Evolutionary conservation across 2,888 invertebrate genomes (phyloP), one percentile per base, ranked within the genome.

Genomic region (Hermodice carunculata): DNA sequence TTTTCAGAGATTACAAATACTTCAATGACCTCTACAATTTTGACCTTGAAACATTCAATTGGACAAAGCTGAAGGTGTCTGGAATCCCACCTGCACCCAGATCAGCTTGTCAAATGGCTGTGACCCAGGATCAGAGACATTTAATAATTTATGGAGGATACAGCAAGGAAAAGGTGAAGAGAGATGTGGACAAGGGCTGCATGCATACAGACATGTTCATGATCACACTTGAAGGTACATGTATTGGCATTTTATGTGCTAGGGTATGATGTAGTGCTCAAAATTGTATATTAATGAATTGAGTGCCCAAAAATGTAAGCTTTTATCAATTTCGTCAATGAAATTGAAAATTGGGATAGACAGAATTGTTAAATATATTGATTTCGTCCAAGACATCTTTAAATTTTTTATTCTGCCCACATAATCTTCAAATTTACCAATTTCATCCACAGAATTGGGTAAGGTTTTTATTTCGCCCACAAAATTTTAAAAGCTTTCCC

Each of bases 11-110:
- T 67, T 95, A 92, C 83, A 92, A 92, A 75, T 97, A 96, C 87
- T 94, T 91, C 83, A 96, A 96, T 84, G 97, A 97, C 83, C 84
- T 95, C 1, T 89, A 93, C 85, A 85, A 90, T 34, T 96, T 97
- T 87, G 91, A 93, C 75, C 86, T 94, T 71, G 94, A 94, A 78
- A 90, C 90, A 0, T 91, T 94, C 77, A 88, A 88, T 0, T 97
- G 96, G 96, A 88, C 86, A 1, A 92, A 92, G 82, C 79, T 96
- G 52, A 89, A 90, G 57, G 87, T 91, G 0, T 68, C 71, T 28
- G 85, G 86, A 56, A 88, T 88, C 5, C 88, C 90, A 1, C 96
- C 96, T 0, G 86, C 90, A 26, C 92, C 95, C 0, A 87, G 96
- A 53, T 94, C 94, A 1, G 95, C 92, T 0, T 95, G 94, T 80